A percentile compares a stretch with the other conserved stretches of the same genome.
phyloP scores from a whole-genome alignment of 2,888 invertebrate genomes.

The Chymomyza caudatula region DNA sequence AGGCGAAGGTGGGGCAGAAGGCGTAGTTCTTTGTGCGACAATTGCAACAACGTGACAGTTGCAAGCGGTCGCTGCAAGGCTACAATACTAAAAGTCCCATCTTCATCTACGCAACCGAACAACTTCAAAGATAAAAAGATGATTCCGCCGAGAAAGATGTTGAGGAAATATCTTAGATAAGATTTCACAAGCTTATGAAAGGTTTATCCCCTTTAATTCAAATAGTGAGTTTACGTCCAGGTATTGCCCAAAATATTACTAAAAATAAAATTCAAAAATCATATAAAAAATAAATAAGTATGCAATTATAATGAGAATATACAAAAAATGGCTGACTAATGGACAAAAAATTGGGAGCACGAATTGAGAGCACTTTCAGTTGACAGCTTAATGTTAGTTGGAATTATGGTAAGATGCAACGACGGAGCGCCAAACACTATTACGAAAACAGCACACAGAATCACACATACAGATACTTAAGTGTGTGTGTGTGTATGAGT shows the following conservation, averaged over 20 bases:
- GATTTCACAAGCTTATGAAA: too few relatives aligned
- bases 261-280: background rate
- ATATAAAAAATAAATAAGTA: background rate
- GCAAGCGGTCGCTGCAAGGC: background rate
- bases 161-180: too few relatives aligned
- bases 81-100: background rate
- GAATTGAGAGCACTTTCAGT: background rate
- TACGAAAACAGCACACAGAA: background rate
- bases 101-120: too few relatives aligned
- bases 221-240: too few relatives aligned
- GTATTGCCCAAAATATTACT: too few relatives aligned
- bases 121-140: too few relatives aligned
- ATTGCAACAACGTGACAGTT: background rate
- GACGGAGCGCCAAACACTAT: background rate
- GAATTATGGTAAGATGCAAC: background rate
- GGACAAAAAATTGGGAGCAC: background rate
- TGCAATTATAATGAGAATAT: background rate
- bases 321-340: background rate
- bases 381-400: background rate
- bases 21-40: background rate
- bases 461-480: background rate
- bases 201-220: too few relatives aligned
- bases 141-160: too few relatives aligned
- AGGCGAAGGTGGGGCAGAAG: background rate
- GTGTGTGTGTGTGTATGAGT: background rate